Conservation (phyloP, 2,113 vertebrate species). For the Formicarius rufipectus region DNA sequence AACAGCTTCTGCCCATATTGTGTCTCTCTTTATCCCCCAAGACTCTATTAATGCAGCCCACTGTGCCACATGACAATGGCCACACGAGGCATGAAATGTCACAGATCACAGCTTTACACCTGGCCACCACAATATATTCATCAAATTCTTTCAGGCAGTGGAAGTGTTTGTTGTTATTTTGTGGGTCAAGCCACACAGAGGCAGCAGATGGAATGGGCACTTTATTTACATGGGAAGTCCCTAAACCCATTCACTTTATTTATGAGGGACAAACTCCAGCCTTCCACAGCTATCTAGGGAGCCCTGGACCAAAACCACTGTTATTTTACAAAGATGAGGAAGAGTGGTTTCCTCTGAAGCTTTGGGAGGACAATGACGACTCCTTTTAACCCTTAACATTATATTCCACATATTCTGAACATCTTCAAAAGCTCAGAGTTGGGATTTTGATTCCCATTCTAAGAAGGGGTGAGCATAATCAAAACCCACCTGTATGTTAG, state of each 20-base stretch:
- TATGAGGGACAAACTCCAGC: not conserved
- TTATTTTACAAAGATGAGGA: not conserved
- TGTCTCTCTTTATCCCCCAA: constrained; percentile 23
- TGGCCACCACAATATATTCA: constrained; percentile 33
- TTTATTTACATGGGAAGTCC: not conserved
- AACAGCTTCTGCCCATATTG: constrained; percentile 55
- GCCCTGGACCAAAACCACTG: not conserved
- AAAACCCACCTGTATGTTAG: not conserved
- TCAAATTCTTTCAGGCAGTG: constrained; percentile 6
- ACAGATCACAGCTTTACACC: constrained; percentile 61
- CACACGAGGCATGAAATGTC: constrained; percentile 52
- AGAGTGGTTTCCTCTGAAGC: not conserved
- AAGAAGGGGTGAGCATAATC: not conserved
- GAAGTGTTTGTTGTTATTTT: constrained; percentile 33
- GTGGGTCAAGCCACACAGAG: constrained; percentile 34
- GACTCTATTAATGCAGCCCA: constrained; percentile 39
- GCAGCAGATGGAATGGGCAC: constrained; percentile 47
- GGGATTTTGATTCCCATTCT: not conserved
- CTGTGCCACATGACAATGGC: constrained; percentile 42
- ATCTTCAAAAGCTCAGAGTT: not conserved
- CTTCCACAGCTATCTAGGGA: not conserved
- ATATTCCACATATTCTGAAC: not conserved
- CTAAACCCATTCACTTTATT: not conserved
- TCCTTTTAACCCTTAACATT: not conserved
- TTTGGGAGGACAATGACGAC: not conserved